Base-by-base conservation (phyloP, 2,888 invertebrate genomes). In the Acronicta aceris region DNA sequence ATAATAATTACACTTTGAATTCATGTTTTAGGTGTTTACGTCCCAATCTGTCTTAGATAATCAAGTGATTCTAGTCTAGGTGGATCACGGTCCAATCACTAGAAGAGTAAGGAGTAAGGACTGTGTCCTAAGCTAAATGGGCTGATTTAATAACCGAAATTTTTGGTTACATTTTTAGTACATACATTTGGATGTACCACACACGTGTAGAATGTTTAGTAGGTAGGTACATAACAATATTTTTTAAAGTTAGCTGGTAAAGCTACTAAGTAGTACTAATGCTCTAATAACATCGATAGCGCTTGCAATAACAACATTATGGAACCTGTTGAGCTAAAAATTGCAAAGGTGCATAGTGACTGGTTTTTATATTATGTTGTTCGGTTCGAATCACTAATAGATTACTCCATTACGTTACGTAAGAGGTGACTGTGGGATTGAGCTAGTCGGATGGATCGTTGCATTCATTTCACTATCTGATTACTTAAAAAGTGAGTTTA, bases 291-390 rank as follows among this genome's bases (percentile, higher is more conserved):
- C 25, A 53, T 43, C 53, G 43, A 51, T 43, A 51, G 27, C 33
- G 53, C 45, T 49, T 42, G 52, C 46, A 63, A 58, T 67, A 67
- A 54, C 58, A 63, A 54, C 50, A 63, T 58, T 58, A 47, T 57
- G 61, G 62, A 67, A 67, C 67, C 53, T 67, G 63, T 63, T 63
- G 58, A 49, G 62, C 16, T 63, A 63, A 67, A 65, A 67, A 58
- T 53, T 63, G 62, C 63, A 50, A 58, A 49, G 58, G 63, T 67
- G 58, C 45, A 67, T 50, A 53, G 21, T 33, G 49, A 67, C 67
- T 41, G 49, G 52, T 57, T 67, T 67, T 67, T 57, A 63, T 50
- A 30, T 45, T 5, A 25, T 25, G 13, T n/a, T 13, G 17, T 43
- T 43, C 38, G 45, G 30, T 53, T 41, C 53, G 41, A 45, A 52